phyloP scores from a whole-genome alignment of 2,113 vertebrate genomes.

The Balaenoptera acutorostrata region DNA sequence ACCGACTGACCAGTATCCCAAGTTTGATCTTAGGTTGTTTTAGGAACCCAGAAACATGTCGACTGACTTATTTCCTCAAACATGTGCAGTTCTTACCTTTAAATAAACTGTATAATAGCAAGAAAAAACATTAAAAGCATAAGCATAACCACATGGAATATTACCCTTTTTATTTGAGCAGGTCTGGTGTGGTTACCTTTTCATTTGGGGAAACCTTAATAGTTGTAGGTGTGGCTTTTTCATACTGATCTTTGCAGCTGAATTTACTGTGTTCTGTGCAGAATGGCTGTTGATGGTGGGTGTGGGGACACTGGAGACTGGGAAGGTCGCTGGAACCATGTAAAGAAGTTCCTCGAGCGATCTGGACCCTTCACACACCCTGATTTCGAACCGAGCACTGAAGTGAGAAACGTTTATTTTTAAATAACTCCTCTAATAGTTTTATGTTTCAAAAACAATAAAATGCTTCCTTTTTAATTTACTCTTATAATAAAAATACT shows the following conservation, averaged over 20 bases:
- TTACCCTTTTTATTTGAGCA: conserved; percentile 52
- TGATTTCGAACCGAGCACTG: conserved; percentile 96
- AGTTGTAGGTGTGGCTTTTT: conserved; percentile 69
- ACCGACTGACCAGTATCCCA: not conserved
- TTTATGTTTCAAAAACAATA: conserved; percentile 66
- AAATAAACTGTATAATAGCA: not conserved
- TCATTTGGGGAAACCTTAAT: conserved; percentile 50
- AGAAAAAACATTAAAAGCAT: not conserved
- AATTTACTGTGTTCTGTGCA: conserved; percentile 88
- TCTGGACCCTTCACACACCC: conserved; percentile 97
- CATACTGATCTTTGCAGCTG: conserved; percentile 81
- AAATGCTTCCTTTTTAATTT: conserved; percentile 58
- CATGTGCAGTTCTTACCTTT: not conserved
- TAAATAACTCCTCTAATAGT: conserved; percentile 76
- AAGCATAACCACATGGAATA: not conserved
- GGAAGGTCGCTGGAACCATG: conserved; percentile 98
- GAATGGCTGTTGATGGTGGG: conserved; percentile 98
- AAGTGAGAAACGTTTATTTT: conserved; percentile 88
- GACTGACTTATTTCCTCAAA: not conserved
- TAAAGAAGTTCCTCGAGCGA: conserved; percentile 97
- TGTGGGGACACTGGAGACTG: conserved; percentile 91
- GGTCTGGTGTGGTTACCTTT: conserved; percentile 48
- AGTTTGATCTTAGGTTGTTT: not conserved
- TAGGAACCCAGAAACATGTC: not conserved
- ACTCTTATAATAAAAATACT: conserved; percentile 34